Conservation (phyloP, 2,113 vertebrate species). For the human (Homo sapiens) region DNA sequence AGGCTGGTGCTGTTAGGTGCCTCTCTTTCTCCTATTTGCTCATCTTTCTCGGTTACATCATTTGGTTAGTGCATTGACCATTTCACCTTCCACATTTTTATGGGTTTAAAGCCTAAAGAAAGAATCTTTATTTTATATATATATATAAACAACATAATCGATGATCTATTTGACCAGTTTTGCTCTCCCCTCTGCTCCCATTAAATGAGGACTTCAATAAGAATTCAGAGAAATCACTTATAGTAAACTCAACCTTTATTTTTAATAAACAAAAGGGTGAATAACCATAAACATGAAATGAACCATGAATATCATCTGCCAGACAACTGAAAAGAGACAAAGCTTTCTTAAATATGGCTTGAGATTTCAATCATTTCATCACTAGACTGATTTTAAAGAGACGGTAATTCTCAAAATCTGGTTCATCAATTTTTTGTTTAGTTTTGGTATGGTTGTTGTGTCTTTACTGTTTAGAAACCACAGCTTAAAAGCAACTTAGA, state of each 20-base stretch:
- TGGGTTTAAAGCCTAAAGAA: background rate
- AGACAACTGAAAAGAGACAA: background rate
- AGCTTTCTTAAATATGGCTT: background rate
- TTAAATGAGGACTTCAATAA: slow-evolving; percentile 47
- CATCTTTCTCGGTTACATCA: background rate
- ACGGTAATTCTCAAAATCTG: background rate
- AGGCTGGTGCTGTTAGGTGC: background rate
- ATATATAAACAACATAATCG: slow-evolving; percentile 48
- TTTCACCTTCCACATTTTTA: background rate
- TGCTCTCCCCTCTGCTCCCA: background rate
- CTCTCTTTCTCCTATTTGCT: background rate
- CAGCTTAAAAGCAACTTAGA: background rate
- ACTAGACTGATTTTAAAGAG: background rate
- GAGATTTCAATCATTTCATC: background rate
- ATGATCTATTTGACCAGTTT: slow-evolving; percentile 54
- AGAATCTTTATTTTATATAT: background rate
- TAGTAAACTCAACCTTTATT: slow-evolving; percentile 24
- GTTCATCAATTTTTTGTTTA: background rate
- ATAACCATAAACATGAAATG: background rate
- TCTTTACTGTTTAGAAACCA: background rate
- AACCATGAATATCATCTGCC: background rate
- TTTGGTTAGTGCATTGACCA: background rate
- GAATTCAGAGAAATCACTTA: slow-evolving; percentile 20
- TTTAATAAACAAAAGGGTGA: slow-evolving; percentile 27
- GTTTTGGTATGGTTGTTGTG: background rate